Conservation (phyloP, 2,888 invertebrate genomes). For the Mayetiola destructor region DNA sequence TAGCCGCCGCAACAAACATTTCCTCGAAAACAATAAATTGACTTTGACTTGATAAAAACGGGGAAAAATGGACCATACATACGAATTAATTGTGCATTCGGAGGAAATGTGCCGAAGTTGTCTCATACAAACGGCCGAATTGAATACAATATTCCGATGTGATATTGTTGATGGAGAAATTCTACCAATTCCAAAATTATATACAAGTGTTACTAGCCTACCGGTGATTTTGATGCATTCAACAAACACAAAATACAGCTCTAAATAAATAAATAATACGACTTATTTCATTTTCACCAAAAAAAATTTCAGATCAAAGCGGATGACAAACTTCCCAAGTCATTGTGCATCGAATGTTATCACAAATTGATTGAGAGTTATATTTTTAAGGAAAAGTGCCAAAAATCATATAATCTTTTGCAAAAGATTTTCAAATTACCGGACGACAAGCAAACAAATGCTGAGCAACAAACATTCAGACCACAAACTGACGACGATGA, state of each 20-base stretch:
- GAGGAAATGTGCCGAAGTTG: slow-evolving; percentile 11
- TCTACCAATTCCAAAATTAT: neutral
- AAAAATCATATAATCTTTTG: neutral
- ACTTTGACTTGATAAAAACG: neutral
- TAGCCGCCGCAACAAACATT: neutral
- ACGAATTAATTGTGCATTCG: slow-evolving; percentile 1
- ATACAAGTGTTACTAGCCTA: neutral
- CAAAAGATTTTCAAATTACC: neutral
- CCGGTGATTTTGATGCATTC: neutral
- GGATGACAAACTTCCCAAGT: neutral
- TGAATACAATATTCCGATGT: neutral
- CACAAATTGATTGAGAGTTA: neutral
- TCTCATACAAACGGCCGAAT: neutral
- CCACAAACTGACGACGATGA: too few relatives aligned
- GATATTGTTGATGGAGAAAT: slow-evolving; percentile 13
- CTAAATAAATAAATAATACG: neutral
- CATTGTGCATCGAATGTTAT: neutral
- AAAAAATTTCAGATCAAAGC: neutral
- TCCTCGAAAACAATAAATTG: neutral
- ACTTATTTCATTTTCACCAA: neutral
- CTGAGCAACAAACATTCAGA: neutral
- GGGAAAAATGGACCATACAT: neutral
- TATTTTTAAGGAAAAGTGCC: neutral
- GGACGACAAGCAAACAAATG: neutral
- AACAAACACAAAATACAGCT: too few relatives aligned